Evolutionary conservation across 2,888 invertebrate genomes (phyloP), one percentile per base, ranked within the genome.

Genomic region (Apodemia mormo): DNA sequence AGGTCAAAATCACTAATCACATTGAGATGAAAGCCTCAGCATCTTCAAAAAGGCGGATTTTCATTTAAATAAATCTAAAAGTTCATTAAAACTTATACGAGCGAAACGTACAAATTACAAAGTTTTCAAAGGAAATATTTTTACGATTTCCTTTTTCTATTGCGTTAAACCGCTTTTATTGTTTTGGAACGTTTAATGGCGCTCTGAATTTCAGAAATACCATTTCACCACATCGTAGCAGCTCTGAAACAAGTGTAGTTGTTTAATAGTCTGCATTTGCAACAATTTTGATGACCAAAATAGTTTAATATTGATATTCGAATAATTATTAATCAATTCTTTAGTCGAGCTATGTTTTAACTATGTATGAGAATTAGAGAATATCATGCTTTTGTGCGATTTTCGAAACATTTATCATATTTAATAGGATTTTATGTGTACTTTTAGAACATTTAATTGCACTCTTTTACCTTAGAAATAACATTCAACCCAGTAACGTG

Each of bases 121-220:
- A 65, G 30, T n/a, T 43, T 66, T 49, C 66, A 66, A 64, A 67
- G 58, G 61, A 58, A 67, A 52, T 64, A 37, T 61, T 64, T 12
- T 67, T 70, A 43, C 67, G 43, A 52, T 66, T 61, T 67, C 49
- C 61, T 49, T 70, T 70, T 64, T 52, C 33, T 64, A 37, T 64
- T 64, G 33, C 61, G 61, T 33, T 64, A 64, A 64, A 64, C 61
- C 61, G 33, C 61, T 64, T 64, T 64, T 33, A 64, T 64, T 64
- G 61, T 64, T 64, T 64, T 14, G n/a, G 61, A 33, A 64, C 61
- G n/a, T 64, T 64, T 64, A 64, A 64, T 33, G 37, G 37, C 14
- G 37, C 7, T 61, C 61, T 33, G 61, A 64, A 37, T 2, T 37
- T 64, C 61, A 37, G 37, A 37, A 58, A 33, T 33, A 33, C 33